Evolutionary conservation across 2,113 vertebrate species (phyloP).

Genomic region (Stercorarius parasiticus): DNA sequence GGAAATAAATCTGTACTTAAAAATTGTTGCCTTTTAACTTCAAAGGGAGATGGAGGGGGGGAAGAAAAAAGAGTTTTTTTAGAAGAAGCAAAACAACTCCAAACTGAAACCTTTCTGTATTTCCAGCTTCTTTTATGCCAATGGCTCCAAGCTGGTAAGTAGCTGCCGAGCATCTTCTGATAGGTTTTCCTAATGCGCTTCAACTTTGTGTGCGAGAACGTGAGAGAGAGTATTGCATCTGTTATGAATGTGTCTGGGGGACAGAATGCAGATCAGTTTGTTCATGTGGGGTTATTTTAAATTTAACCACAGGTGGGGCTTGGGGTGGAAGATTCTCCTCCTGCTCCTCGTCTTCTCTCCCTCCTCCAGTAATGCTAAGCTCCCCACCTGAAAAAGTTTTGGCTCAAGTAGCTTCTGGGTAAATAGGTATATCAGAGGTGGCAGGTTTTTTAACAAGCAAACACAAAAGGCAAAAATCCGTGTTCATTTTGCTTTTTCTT

Average conservation of each 20-base stretch:
- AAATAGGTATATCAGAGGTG: background rate
- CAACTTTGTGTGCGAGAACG: background rate
- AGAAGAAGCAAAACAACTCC: constrained; percentile 18
- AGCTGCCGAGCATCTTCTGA: constrained; percentile 10
- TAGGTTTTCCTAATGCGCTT: background rate
- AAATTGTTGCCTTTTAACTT: constrained; percentile 63
- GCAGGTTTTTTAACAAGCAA: background rate
- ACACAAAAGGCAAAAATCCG: background rate
- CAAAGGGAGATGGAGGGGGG: background rate
- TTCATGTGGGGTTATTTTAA: constrained; percentile 22
- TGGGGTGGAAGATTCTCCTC: background rate
- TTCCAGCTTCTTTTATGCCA: constrained; percentile 18
- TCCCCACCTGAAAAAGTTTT: background rate
- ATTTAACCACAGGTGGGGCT: background rate
- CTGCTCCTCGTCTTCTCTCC: background rate
- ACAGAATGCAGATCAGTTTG: constrained; percentile 15
- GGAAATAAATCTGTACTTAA: constrained; percentile 52
- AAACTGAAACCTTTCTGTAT: background rate
- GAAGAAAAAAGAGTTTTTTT: background rate
- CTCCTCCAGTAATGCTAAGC: background rate
- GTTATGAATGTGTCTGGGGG: background rate
- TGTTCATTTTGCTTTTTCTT: background rate
- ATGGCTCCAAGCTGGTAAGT: background rate
- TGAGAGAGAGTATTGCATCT: background rate
- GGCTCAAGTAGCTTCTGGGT: background rate